Percentiles rank a stretch among this genome's conserved stretches.
Conservation (phyloP, 2,797 vertebrate genomes). For the Jordanella pulchra region DNA sequence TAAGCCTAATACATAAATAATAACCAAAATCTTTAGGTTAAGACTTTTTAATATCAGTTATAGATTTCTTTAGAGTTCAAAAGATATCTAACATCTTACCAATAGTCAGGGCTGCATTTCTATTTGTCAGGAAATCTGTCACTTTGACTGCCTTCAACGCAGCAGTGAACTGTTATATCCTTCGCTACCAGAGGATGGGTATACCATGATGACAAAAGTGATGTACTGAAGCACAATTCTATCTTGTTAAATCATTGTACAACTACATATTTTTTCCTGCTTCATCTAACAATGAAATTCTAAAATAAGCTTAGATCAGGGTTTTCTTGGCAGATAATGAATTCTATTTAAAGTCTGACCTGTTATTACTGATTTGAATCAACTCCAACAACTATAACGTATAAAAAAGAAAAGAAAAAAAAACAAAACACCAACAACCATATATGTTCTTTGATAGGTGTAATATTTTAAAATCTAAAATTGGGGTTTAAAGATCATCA, state of each 20-base stretch:
- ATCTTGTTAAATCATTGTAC: not conserved
- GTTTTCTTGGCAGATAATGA: not conserved
- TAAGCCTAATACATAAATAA: too few species aligned
- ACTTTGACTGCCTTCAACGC: too few species aligned
- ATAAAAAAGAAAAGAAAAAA: not conserved
- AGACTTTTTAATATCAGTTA: too few species aligned
- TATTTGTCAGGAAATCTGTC: too few species aligned
- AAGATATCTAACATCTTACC: too few species aligned
- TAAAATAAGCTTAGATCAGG: not conserved
- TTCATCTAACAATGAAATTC: not conserved
- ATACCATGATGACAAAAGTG: not conserved
- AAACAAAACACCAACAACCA: too few species aligned
- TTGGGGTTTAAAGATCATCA: not conserved
- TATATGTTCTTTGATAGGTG: not conserved
- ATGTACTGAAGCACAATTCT: not conserved
- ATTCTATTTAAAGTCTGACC: not conserved
- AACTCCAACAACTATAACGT: not conserved
- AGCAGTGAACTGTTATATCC: too few species aligned
- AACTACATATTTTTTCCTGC: not conserved
- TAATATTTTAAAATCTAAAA: not conserved
- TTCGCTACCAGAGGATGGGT: not conserved
- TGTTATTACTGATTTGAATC: not conserved
- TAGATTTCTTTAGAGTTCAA: too few species aligned
- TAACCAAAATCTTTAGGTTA: too few species aligned
- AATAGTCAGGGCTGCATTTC: too few species aligned